Evolutionary conservation across 2,888 invertebrate genomes (phyloP), one percentile per base, ranked within the genome.

Genomic region (Microdon myrmicae): DNA sequence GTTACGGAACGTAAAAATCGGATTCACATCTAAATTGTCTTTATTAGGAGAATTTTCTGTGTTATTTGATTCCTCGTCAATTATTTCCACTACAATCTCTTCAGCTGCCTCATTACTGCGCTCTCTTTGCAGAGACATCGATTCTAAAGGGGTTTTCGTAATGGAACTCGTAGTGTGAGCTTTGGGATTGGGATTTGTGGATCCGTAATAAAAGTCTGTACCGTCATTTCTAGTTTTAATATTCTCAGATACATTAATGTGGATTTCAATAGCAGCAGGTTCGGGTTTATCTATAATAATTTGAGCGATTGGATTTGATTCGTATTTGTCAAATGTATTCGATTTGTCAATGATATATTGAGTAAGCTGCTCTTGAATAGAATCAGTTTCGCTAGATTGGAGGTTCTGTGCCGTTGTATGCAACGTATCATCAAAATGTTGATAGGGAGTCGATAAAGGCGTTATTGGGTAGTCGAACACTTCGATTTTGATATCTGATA

Each of bases 1-100:
- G 7, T 74, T 69, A 2, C 70, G 72, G 68, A 75, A 73, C 0
- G 71, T 73, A 25, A 74, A 72, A 9, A 73, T 70, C 0, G 74
- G 75, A 47, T 73, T 73, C 0, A 71, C 55, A 19, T 71, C 71
- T 19, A 51, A 35, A 19, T 71, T 72, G 29, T 71, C 70, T 4
- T 68, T 71, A 4, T 67, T 69, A 1, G 68, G 55, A 0, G 68
- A 66, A 16, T 73, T 74, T 9, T 77, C 75, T 1, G 72, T 72
- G 37, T 60, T 73, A 44, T 74, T 79, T 5, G 74, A 68, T 2
- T 68, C 70, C 8, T 56, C 71, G 35, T 73, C 73, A 2, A 79
- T 75, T 16, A 79, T 76, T 70, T 79, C 80, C 2, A 79, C 79
- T 1, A 79, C 75, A 4, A 79, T 73, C 48, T 79, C 78, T 43